These are phyloP conservation scores for Rallus crepitans DNA, from an alignment of 2,797 vertebrate species.

Conservation along the genomic window DNA sequence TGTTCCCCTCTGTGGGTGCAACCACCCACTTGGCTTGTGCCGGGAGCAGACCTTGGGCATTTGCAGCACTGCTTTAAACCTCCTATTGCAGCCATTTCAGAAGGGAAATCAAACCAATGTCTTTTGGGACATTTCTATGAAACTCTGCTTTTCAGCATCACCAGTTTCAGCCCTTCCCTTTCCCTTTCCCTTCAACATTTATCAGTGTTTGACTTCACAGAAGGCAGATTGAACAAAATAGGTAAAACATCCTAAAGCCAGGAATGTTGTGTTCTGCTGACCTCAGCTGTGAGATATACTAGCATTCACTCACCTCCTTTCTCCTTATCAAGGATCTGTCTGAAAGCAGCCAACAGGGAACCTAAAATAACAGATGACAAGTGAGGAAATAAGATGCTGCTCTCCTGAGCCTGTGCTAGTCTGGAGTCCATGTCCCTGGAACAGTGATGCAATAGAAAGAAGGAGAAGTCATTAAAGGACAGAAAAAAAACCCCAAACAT, in stretches of 20 bases:
- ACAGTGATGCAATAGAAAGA: background rate
- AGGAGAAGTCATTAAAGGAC: background rate
- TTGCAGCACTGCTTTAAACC: background rate
- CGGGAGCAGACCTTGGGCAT: background rate
- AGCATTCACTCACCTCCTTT: background rate
- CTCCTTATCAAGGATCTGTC: background rate
- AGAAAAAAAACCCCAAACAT: too few species aligned
- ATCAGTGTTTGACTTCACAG: background rate
- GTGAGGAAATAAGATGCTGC: background rate
- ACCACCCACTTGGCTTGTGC: background rate
- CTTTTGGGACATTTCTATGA: background rate
- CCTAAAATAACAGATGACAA: background rate
- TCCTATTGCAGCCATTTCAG: background rate
- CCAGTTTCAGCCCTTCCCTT: background rate
- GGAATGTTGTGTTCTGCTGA: fast-evolving
- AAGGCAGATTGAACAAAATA: background rate
- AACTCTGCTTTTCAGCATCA: background rate
- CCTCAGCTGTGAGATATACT: background rate
- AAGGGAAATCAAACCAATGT: background rate
- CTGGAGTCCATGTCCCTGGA: background rate
- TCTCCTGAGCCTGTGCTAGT: background rate
- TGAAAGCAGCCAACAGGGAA: background rate
- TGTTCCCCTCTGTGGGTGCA: constrained; percentile 23
- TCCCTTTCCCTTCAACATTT: background rate
- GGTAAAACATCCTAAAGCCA: background rate